Percentiles rank a stretch among this genome's conserved stretches.
These are phyloP conservation scores for Dryocosmus kuriphilus DNA, from an alignment of 2,888 invertebrate genomes.

Conservation along the genomic window DNA sequence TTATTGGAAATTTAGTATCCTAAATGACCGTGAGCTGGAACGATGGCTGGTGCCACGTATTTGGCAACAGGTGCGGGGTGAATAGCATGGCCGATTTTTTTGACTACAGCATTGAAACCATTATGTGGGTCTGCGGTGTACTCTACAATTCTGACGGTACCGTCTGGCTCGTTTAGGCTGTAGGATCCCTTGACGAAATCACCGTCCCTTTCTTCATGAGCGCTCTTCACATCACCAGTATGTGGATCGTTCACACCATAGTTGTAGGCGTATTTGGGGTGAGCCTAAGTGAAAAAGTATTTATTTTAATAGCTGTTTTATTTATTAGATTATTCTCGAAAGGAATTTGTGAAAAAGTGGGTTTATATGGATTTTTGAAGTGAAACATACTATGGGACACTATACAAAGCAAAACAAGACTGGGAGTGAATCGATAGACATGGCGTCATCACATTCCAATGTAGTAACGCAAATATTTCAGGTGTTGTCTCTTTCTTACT, in stretches of 20 bases:
- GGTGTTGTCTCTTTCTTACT: no score
- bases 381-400: no score
- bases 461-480: no score
- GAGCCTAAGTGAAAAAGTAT: conserved; percentile 60
- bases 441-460: no score
- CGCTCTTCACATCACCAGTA: conserved; percentile 75
- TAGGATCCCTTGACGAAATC: conserved; percentile 75
- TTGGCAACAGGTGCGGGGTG: conserved; percentile 70
- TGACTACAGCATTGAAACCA: conserved; percentile 75
- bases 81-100: conserved; percentile 72
- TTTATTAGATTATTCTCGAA: neutral
- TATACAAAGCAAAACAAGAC: no score
- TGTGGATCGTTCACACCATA: conserved; percentile 75
- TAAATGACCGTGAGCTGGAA: conserved; percentile 31
- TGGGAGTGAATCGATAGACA: no score
- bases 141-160: conserved; percentile 74
- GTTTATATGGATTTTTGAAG: no score
- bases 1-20: conserved; percentile 45
- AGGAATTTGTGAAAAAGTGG: no score
- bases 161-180: conserved; percentile 75
- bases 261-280: conserved; percentile 74
- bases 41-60: conserved; percentile 64
- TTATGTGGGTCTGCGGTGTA: conserved; percentile 76
- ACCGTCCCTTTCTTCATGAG: conserved; percentile 75
- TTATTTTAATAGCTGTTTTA: neutral